Conservation (phyloP, 2,797 vertebrate genomes). For the Pangasius macronema region DNA sequence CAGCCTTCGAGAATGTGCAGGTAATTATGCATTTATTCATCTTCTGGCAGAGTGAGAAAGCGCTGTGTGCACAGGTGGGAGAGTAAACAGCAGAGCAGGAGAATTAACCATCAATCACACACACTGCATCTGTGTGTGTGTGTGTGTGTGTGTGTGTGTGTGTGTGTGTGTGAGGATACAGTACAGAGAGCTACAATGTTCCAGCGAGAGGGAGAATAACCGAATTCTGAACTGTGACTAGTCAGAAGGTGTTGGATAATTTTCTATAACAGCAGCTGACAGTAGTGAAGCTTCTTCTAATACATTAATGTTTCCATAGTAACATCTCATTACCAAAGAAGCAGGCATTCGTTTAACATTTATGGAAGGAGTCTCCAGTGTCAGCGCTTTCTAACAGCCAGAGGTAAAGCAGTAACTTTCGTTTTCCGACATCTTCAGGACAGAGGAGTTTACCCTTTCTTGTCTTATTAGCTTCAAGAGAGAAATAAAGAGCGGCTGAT, state of each 20-base stretch:
- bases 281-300: not conserved
- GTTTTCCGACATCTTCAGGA: not conserved
- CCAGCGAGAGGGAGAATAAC: not conserved
- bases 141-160: not conserved
- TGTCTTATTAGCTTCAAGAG: too few species aligned
- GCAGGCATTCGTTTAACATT: not conserved
- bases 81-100: conserved; percentile 10
- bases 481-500: not conserved
- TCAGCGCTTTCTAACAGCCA: too few species aligned
- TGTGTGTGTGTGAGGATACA: not conserved
- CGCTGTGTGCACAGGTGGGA: not conserved
- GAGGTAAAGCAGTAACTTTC: not conserved
- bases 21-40: conserved; percentile 54
- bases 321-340: not conserved
- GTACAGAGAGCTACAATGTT: not conserved
- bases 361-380: not conserved
- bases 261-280: not conserved
- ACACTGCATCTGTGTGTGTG: not conserved
- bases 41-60: conserved; percentile 50
- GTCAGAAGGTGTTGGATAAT: not conserved
- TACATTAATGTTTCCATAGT: not conserved
- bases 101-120: conserved; percentile 14
- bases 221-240: not conserved
- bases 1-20: conserved; percentile 53
- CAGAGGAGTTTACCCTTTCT: not conserved